Conservation (phyloP, 2,888 invertebrate genomes). For the Rhabditophanes sp. region DNA sequence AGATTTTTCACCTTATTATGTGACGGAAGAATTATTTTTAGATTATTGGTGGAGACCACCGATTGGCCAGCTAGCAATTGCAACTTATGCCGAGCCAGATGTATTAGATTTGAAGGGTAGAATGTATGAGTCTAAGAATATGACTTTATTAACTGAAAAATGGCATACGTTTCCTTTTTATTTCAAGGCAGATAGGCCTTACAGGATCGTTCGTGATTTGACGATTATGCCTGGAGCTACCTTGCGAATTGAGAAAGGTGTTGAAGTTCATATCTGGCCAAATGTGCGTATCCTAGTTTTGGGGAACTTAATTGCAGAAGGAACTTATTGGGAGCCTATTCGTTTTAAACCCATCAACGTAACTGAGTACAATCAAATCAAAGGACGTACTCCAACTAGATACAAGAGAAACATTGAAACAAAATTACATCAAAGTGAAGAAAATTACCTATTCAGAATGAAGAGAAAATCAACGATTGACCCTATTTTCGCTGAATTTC, state of each 20-base stretch:
- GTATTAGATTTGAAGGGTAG: slow-evolving; percentile 37
- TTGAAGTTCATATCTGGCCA: slow-evolving; percentile 72
- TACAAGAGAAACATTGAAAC: slow-evolving; percentile 22
- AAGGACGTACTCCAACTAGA: slow-evolving; percentile 20
- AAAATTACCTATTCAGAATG: slow-evolving; percentile 18
- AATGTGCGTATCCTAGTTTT: slow-evolving; percentile 60
- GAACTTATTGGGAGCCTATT: slow-evolving; percentile 55
- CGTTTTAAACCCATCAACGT: slow-evolving; percentile 42
- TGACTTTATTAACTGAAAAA: slow-evolving; percentile 23
- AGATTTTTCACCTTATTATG: slow-evolving; percentile 68
- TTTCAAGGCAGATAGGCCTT: slow-evolving; percentile 50
- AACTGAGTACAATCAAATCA: slow-evolving; percentile 30
- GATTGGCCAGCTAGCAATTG: slow-evolving; percentile 27
- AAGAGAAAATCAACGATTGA: slow-evolving; percentile 21
- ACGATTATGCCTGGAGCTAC: slow-evolving; percentile 88
- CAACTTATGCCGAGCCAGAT: slow-evolving; percentile 21
- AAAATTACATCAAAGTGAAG: slow-evolving; percentile 34
- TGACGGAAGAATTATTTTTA: slow-evolving; percentile 53
- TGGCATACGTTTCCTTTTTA: slow-evolving; percentile 33
- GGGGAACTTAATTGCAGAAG: slow-evolving; percentile 70
- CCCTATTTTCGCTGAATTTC: slow-evolving; percentile 33
- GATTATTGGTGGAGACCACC: slow-evolving; percentile 33
- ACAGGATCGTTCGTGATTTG: slow-evolving; percentile 68
- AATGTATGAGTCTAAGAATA: slow-evolving; percentile 28
- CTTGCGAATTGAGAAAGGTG: slow-evolving; percentile 66